Evolutionary conservation across 1,140 invertebrate genomes (phyloP).

Genomic region (Paraescarpia echinospica): DNA sequence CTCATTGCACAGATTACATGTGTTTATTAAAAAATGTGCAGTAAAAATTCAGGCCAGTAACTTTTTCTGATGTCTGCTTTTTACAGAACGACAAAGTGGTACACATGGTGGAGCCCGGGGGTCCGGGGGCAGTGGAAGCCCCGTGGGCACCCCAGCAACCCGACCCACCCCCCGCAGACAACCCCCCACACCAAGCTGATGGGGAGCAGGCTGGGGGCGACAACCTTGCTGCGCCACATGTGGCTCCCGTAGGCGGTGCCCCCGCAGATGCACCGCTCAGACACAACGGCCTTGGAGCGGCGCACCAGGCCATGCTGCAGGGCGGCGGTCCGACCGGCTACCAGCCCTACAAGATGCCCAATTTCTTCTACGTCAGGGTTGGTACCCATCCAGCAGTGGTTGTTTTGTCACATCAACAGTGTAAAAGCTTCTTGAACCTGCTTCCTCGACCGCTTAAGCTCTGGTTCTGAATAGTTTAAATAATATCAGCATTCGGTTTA

Average conservation of each 20-base stretch:
- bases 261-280: background rate
- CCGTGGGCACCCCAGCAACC: background rate
- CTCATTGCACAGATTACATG: too few species aligned
- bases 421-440: too few species aligned
- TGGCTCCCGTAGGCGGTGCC: conserved; percentile 32
- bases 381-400: conserved; percentile 19
- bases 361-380: conserved; percentile 78
- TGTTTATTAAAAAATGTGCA: too few species aligned
- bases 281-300: conserved; percentile 57
- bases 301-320: conserved; percentile 63
- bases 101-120: conserved; percentile 49
- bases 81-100: conserved; percentile 7
- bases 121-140: conserved; percentile 8
- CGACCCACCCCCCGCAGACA: background rate
- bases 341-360: conserved; percentile 84
- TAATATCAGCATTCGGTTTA: too few species aligned
- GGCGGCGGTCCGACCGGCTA: conserved; percentile 66
- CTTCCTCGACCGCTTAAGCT: too few species aligned
- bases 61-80: too few species aligned
- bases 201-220: conserved; percentile 5
- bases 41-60: too few species aligned
- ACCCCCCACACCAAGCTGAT: background rate
- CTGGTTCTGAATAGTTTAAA: too few species aligned
- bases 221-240: conserved; percentile 30
- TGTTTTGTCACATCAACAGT: background rate